Conservation (phyloP, 1,140 invertebrate genomes). For the Sitodiplosis mosellana region DNA sequence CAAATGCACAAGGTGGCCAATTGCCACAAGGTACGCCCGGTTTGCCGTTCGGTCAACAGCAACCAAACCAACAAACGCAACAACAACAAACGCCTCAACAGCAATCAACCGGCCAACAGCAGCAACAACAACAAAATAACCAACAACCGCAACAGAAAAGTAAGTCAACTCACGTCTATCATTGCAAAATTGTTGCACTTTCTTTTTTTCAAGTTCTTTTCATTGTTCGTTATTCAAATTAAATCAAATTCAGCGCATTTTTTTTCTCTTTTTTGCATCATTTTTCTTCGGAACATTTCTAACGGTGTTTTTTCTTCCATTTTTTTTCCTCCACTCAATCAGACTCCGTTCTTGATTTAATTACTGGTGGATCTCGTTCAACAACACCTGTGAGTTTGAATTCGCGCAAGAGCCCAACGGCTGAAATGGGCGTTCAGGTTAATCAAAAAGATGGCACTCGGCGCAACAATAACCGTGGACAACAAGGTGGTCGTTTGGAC, state of each 20-base stretch:
- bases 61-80: too few species aligned
- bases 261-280: too few species aligned
- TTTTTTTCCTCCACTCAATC: constrained; percentile 7
- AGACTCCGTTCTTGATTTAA: constrained; percentile 55
- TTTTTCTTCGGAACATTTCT: too few species aligned
- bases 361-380: constrained; percentile 49
- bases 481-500: constrained; percentile 11
- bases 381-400: constrained; percentile 52
- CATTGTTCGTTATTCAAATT: too few species aligned
- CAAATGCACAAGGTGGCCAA: too few species aligned
- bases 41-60: too few species aligned
- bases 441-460: constrained; percentile 15
- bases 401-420: constrained; percentile 58
- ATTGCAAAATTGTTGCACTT: constrained; percentile 9
- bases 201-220: too few species aligned
- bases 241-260: too few species aligned
- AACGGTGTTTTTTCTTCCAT: too few species aligned
- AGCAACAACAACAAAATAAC: constrained; percentile 10
- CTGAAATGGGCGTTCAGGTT: constrained; percentile 63
- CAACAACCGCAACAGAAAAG: constrained; percentile 12
- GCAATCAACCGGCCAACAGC: constrained; percentile 19
- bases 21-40: too few species aligned
- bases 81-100: too few species aligned
- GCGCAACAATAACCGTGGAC: constrained; percentile 12
- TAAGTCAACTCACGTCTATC: too few species aligned